Evolutionary conservation across 2,113 vertebrate genomes (phyloP).

Genomic region (Jaculus jaculus): DNA sequence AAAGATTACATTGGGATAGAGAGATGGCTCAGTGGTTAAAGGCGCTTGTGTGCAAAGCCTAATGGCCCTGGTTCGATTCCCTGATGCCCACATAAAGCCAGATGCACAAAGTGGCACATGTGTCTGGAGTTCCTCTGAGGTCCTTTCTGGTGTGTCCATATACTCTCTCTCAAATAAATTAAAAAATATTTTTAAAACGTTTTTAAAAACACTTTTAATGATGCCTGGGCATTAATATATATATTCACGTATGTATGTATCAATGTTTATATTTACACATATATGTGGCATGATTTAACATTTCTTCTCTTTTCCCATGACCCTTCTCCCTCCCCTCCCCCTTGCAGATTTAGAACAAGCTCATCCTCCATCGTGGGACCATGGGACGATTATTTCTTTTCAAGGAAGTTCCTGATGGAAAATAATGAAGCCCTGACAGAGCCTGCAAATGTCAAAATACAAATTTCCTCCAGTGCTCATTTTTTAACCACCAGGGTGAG

Average conservation of each 20-base stretch:
- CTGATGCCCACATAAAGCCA: no score
- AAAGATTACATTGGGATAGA: not conserved
- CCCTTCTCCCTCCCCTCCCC: accelerated
- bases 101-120: no score
- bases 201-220: not conserved
- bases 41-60: no score
- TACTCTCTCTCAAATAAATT: no score
- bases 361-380: not conserved
- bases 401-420: constrained; percentile 59
- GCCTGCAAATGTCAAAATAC: constrained; percentile 66
- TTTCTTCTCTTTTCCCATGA: not conserved
- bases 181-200: no score
- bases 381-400: not conserved
- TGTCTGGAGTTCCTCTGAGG: no score
- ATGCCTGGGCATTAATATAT: not conserved
- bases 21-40: no score
- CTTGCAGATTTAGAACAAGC: not conserved
- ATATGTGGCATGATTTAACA: not conserved
- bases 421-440: constrained; percentile 71
- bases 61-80: no score
- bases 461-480: constrained; percentile 47
- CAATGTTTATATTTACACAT: not conserved
- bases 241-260: not conserved
- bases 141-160: no score
- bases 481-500: constrained; percentile 42